phyloP scores from a whole-genome alignment of 2,797 vertebrate genomes.

The Rallus crepitans region DNA sequence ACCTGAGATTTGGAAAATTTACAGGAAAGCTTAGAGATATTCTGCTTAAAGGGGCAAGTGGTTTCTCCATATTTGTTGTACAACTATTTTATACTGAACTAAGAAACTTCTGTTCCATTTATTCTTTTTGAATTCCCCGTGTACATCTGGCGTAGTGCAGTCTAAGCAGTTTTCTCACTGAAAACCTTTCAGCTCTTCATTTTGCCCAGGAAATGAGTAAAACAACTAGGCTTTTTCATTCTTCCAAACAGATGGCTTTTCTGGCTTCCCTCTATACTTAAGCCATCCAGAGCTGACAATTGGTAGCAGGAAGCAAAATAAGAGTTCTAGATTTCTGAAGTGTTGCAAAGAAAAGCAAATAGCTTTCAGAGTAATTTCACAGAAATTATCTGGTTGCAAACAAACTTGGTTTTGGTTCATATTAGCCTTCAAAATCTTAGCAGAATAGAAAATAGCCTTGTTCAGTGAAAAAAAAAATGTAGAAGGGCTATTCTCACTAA shows the following conservation, averaged over 20 bases:
- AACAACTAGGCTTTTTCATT: slow-evolving; percentile 70
- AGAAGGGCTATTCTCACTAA: background rate
- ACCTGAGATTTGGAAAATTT: background rate
- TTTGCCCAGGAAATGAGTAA: slow-evolving; percentile 73
- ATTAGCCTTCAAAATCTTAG: background rate
- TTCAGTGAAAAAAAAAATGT: background rate
- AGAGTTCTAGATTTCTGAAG: slow-evolving; percentile 42
- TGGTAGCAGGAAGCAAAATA: slow-evolving; percentile 62
- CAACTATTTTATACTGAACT: background rate
- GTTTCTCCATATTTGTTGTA: background rate
- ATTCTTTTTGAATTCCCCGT: slow-evolving; percentile 19
- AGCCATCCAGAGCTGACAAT: slow-evolving; percentile 58
- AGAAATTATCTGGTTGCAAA: background rate
- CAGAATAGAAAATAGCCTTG: background rate
- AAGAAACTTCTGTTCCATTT: slow-evolving; percentile 39
- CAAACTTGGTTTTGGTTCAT: background rate
- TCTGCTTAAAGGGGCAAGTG: background rate
- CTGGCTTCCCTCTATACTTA: slow-evolving; percentile 62
- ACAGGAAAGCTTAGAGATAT: background rate
- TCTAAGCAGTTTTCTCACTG: slow-evolving; percentile 71
- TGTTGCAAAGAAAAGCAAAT: background rate
- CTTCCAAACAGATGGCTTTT: slow-evolving; percentile 72
- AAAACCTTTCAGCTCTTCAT: slow-evolving; percentile 71
- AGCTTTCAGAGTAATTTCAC: background rate
- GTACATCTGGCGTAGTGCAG: slow-evolving; percentile 69